These are phyloP conservation scores for Odontamblyopus rebecca DNA, from an alignment of 2,797 vertebrate genomes.

Conservation along the genomic window DNA sequence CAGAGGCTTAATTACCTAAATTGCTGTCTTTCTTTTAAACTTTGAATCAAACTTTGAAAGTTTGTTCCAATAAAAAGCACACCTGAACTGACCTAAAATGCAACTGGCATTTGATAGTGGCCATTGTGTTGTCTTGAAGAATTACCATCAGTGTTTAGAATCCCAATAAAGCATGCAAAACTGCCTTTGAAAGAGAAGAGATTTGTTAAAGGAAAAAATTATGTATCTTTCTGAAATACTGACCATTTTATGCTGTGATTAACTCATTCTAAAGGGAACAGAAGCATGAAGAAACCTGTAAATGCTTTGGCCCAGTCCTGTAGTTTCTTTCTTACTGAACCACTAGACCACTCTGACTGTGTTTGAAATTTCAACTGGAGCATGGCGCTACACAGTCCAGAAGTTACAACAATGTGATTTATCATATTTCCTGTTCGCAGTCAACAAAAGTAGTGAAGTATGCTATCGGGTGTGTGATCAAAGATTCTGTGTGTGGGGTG, in stretches of 20 bases:
- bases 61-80: neutral
- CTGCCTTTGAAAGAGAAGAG: slow-evolving; percentile 37
- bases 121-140: neutral
- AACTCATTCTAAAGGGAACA: slow-evolving; percentile 40
- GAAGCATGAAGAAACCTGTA: slow-evolving; percentile 67
- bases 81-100: neutral
- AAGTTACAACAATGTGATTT: slow-evolving; percentile 66
- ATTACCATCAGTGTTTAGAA: neutral
- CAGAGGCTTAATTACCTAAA: neutral
- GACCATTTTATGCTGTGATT: slow-evolving; percentile 51
- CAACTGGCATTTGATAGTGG: neutral
- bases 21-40: neutral
- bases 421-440: slow-evolving; percentile 62
- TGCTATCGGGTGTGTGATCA: slow-evolving; percentile 64
- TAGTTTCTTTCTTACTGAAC: slow-evolving; percentile 19
- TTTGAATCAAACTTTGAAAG: neutral
- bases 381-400: slow-evolving; percentile 48
- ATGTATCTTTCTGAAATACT: slow-evolving; percentile 32
- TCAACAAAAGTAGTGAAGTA: slow-evolving; percentile 64
- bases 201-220: slow-evolving; percentile 51
- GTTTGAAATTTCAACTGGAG: slow-evolving; percentile 56
- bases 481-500: slow-evolving; percentile 54
- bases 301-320: slow-evolving; percentile 34
- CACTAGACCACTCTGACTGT: slow-evolving; percentile 41
- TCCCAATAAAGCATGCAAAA: slow-evolving; percentile 21